Percentiles rank a stretch among this genome's conserved stretches.
Evolutionary conservation across 2,113 vertebrate genomes (phyloP).

Genomic region (Tichodroma muraria): DNA sequence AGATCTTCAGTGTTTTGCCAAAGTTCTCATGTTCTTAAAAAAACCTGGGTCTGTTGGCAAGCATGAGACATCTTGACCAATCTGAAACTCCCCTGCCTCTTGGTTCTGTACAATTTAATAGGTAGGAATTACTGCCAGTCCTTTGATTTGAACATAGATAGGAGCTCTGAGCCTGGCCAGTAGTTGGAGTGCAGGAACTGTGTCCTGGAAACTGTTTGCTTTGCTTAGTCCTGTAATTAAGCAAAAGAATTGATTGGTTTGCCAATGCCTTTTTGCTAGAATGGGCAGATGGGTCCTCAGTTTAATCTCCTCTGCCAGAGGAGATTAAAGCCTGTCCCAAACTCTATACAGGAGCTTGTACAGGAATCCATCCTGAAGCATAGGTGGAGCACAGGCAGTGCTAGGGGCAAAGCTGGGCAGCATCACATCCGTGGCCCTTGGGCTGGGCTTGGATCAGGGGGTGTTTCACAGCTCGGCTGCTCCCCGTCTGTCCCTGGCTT

Average conservation of each 20-base stretch:
- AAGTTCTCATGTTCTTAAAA: background rate
- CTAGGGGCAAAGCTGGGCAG: background rate
- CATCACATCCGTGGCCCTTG: rapidly evolving
- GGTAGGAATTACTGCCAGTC: background rate
- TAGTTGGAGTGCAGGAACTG: background rate
- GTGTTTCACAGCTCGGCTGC: background rate
- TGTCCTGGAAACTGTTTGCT: background rate
- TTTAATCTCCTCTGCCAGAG: background rate
- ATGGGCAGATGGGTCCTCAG: background rate
- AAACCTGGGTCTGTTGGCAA: background rate
- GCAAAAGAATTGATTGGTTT: background rate
- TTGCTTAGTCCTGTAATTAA: background rate
- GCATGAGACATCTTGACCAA: background rate
- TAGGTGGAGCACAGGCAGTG: background rate
- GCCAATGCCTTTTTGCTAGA: background rate
- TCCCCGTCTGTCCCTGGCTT: background rate
- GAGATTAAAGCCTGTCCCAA: background rate
- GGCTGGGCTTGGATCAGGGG: rapidly evolving
- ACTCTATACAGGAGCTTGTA: no score
- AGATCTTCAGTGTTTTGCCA: background rate
- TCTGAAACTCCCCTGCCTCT: background rate
- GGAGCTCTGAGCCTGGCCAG: background rate
- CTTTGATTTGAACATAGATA: background rate
- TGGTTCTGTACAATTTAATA: background rate
- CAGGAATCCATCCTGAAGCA: background rate